Evolutionary conservation across 2,797 vertebrate species (phyloP), one percentile per base, ranked within the genome.

Genomic region (Notamacropus eugenii): DNA sequence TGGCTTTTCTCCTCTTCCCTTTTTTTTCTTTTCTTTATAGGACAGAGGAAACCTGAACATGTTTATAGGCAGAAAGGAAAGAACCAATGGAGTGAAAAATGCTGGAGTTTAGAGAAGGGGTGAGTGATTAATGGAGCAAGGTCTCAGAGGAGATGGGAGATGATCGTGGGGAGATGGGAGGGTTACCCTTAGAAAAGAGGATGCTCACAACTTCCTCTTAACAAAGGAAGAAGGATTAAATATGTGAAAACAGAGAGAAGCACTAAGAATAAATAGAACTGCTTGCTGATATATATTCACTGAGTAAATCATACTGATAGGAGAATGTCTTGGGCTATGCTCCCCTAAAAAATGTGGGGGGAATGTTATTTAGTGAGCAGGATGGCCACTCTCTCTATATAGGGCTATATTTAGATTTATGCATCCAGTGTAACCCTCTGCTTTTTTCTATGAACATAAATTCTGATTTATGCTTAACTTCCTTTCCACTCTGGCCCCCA

Each of bases 391-490:
- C 27, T 90, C 52, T 54, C 40, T 55, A 59, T 10, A 11, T 29
- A 95, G 57, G 8, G 5, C 92, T 93, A 16, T 10, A 54, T 22
- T 46, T 87, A 46, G 9, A 50, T 52, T 91, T 67, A 92, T 34
- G 74, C 34, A 56, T 54, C 46, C 29, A 82, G 58, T 31, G 52
- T 91, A 58, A 31, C 34, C 1, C 28, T 58, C 87, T 90, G 82
- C 22, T 16, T 93, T 57, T 95, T 54, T 67, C 92, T 55, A 31
- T 94, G 93, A 95, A 92, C 57, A 57, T 4, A 50, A 87, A 5
- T 93, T 50, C 46, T 90, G 12, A 94, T 57, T 82, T 94, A 92
- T 27, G 54, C 29, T 90, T 46, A 67, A 40, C 31, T 90, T 93
- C 87, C 52, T 67, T 46, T 94, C 55, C 58, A 29, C 52, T 91